phyloP scores from a whole-genome alignment of 92 coral and sea anemone genomes.

The Epizoanthus stellaris region DNA sequence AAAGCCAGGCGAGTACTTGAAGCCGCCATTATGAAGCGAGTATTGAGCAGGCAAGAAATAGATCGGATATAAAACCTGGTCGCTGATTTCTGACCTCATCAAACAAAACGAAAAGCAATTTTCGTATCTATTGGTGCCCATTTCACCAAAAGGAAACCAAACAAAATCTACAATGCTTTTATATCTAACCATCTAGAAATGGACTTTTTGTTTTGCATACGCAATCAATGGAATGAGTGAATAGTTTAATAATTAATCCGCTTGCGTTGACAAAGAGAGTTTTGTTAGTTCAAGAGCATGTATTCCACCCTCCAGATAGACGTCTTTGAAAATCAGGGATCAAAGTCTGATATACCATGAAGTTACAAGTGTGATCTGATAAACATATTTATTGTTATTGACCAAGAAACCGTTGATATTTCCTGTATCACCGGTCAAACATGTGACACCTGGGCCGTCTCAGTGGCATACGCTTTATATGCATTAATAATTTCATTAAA shows the following conservation, averaged over 20 bases:
- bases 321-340: background rate
- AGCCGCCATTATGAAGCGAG: conserved; percentile 8
- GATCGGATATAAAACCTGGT: background rate
- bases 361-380: background rate
- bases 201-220: conserved; percentile 17
- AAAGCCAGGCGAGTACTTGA: background rate
- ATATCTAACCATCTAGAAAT: conserved; percentile 13
- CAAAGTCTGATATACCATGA: background rate
- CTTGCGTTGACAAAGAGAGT: background rate
- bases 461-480: conserved; percentile 30
- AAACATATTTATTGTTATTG: background rate
- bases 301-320: too few species aligned
- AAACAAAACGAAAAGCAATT: background rate
- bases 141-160: conserved; percentile 9
- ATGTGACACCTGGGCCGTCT: conserved; percentile 13
- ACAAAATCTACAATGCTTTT: conserved; percentile 1
- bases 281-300: conserved; percentile 8
- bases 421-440: background rate
- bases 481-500: conserved; percentile 37
- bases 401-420: background rate
- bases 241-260: conserved; percentile 22
- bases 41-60: background rate
- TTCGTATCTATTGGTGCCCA: background rate
- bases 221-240: conserved; percentile 1
- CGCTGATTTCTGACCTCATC: conserved; percentile 17